Evolutionary conservation across 2,113 vertebrate genomes (phyloP).

Genomic region (Laticauda colubrina): DNA sequence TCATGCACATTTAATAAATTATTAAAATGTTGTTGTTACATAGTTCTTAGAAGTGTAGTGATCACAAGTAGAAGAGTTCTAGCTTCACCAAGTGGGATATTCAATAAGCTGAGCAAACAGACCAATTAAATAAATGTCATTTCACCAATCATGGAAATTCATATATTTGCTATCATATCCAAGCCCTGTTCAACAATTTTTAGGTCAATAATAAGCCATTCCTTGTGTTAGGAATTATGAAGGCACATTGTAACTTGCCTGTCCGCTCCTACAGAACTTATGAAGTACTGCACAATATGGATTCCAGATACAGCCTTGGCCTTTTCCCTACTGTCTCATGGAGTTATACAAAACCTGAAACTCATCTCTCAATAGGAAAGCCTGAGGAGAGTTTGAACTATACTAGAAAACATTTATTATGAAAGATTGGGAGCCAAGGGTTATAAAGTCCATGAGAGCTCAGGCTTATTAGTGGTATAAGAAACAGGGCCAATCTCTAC

Average conservation of each 20-base stretch:
- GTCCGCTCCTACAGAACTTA: background rate
- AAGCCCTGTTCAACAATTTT: background rate
- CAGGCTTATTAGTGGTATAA: background rate
- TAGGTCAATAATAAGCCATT: background rate
- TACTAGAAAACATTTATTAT: background rate
- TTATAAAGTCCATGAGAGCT: background rate
- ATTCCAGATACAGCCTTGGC: background rate
- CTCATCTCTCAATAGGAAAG: background rate
- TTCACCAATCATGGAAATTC: background rate
- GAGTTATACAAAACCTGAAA: background rate
- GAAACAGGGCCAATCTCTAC: background rate
- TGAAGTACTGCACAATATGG: background rate
- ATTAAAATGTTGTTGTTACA: background rate
- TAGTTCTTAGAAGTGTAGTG: background rate
- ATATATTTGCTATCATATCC: background rate
- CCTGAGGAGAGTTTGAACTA: background rate
- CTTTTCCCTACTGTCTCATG: background rate
- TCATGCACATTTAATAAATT: background rate
- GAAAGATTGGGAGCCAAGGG: background rate
- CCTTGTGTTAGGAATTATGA: background rate
- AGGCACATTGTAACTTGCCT: background rate
- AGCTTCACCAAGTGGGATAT: background rate
- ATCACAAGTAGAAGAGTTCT: background rate
- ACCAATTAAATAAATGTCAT: background rate
- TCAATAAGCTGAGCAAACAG: background rate